Base-by-base conservation (phyloP, 2,113 vertebrate species). In the Pitta sordida region DNA sequence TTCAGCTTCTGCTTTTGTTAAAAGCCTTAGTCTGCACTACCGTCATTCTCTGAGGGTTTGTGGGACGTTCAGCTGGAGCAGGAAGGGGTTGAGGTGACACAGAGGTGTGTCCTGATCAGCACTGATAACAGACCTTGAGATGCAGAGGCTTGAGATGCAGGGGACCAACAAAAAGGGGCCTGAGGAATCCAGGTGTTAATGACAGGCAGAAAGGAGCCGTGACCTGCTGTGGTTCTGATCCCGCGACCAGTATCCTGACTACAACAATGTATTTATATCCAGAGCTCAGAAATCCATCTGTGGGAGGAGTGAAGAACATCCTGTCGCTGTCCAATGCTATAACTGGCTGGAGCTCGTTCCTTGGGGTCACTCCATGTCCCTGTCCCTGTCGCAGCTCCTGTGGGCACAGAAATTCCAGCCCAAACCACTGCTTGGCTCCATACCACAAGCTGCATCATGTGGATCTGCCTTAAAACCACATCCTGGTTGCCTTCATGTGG, bases 41-140 rank as follows among this genome's bases (percentile, higher is more conserved):
- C 0, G 0, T 53, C 6, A 1, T 17, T 49, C 1, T 7, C 52
- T 6, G 11, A 29, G 15, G 37, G 53, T 51, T 63, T 29, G 29
- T 37, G 41, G 55, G 71, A 49, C 4, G 4, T 37, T 82, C 43
- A 55, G 1, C 43, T 9, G 12, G 69, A 75, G 55, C 59, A 53
- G 77, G 73, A 68, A 16, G 4, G 0, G 56, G 80, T 43, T 4
- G 6, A 48, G 30, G 22, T 79, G 79, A 9, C 2, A 3, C 36
- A 10, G 43, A 6, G 27, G 10, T 30, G 48, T 46, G 37, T 74
- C 76, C 67, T 48, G 44, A 10, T 62, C 36, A 49, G 27, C 59
- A 14, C 74, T 37, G 62, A 15, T 43, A 18, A 58, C 29, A 51
- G 26, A 52, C 12, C 29, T 88, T 3, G 3, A 1, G 6, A 7